Conservation (phyloP, 2,888 invertebrate species). For the Drosophila rellima region DNA sequence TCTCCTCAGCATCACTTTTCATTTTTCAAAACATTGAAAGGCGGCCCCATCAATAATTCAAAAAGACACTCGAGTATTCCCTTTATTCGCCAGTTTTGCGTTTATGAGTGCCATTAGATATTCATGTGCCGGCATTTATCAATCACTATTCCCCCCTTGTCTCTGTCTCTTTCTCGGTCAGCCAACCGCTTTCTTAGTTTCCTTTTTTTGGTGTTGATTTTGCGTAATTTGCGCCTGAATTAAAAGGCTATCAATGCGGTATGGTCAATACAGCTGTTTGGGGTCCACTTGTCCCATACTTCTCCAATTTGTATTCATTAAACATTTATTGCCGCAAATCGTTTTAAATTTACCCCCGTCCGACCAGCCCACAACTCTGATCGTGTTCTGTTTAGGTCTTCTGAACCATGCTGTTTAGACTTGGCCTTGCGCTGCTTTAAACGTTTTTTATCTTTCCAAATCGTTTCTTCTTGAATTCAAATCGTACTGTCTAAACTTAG, state of each 20-base stretch:
- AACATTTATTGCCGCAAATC: conserved; percentile 70
- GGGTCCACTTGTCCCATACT: conserved; percentile 35
- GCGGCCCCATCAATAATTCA: conserved; percentile 72
- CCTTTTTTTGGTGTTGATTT: conserved; percentile 71
- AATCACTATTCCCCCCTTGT: conserved; percentile 52
- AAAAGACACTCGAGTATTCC: conserved; percentile 74
- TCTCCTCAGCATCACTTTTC: conserved; percentile 44
- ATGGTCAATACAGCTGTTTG: conserved; percentile 25
- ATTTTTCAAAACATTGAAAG: conserved; percentile 51
- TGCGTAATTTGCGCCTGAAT: conserved; percentile 75
- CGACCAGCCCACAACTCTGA: background rate
- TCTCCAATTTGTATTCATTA: conserved; percentile 74
- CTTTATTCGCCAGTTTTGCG: conserved; percentile 51
- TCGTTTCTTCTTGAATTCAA: background rate
- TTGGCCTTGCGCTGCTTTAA: background rate
- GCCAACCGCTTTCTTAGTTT: background rate
- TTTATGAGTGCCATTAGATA: conserved; percentile 59
- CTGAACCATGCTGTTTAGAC: background rate
- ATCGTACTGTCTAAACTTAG: background rate
- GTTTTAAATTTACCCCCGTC: conserved; percentile 49
- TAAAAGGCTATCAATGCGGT: conserved; percentile 74
- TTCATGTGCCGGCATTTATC: conserved; percentile 68
- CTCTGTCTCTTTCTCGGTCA: background rate
- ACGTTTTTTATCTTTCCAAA: background rate
- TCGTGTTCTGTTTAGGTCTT: no score